A percentile compares a stretch with the other conserved stretches of the same genome.
Conservation (phyloP, 2,797 vertebrate genomes). For the Myoxocephalus aenaeus region DNA sequence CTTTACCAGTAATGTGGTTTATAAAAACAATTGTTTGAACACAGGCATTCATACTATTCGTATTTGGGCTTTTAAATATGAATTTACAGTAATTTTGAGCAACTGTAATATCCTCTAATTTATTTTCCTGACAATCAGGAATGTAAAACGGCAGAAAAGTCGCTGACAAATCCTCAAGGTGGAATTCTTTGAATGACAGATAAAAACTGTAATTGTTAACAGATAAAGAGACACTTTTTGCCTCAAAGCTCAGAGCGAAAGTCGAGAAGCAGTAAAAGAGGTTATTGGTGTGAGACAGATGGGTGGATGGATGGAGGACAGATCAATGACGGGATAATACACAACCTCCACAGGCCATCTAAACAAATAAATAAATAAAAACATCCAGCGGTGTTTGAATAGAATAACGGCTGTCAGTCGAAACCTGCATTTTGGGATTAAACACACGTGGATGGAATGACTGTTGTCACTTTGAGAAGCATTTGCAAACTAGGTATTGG, state of each 20-base stretch:
- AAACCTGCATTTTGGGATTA: slow-evolving; percentile 50
- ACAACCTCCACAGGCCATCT: slow-evolving; percentile 23
- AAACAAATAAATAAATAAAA: background rate
- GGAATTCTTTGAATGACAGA: too few relatives aligned
- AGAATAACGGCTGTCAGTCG: slow-evolving; percentile 42
- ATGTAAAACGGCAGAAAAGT: background rate
- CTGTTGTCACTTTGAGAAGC: slow-evolving; percentile 33
- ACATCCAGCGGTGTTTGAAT: slow-evolving; percentile 24
- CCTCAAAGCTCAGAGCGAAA: slow-evolving; percentile 41
- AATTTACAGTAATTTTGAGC: background rate
- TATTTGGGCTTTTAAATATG: slow-evolving; percentile 4
- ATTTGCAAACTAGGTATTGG: slow-evolving; percentile 25
- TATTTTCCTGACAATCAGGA: too few relatives aligned
- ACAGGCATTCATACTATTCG: background rate
- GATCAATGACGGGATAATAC: slow-evolving; percentile 45
- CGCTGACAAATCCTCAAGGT: background rate
- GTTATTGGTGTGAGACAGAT: slow-evolving; percentile 42
- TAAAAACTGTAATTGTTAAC: too few relatives aligned
- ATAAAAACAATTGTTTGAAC: background rate
- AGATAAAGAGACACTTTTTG: slow-evolving; percentile 9
- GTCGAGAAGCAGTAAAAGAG: slow-evolving; percentile 43
- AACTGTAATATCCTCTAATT: background rate
- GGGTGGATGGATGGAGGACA: slow-evolving; percentile 27
- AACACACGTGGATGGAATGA: slow-evolving; percentile 33
- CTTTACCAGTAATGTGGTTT: background rate